Conservation (phyloP, 1,140 invertebrate genomes). For the Cylas formicarius region DNA sequence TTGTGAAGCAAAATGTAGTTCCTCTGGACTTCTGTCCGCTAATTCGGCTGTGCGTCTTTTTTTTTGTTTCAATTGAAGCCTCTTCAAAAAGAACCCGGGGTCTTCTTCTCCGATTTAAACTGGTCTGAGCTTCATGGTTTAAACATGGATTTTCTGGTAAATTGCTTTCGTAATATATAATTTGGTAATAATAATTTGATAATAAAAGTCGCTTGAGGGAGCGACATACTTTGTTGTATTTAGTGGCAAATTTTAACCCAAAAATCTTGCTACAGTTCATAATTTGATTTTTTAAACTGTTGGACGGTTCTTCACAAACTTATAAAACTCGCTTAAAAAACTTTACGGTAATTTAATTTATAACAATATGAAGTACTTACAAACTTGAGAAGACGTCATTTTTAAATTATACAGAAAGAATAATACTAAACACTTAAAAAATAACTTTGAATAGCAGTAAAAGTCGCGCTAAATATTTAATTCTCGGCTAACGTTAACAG, state of each 20-base stretch:
- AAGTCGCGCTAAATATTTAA: no score
- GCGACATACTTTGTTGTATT: no score
- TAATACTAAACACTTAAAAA: no score
- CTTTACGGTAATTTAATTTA: neutral
- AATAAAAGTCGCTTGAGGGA: neutral
- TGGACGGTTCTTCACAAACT: neutral
- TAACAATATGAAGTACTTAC: slow-evolving; percentile 7
- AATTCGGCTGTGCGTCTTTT: slow-evolving; percentile 1
- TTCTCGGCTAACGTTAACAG: no score
- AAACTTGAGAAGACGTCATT: no score
- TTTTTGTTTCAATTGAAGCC: slow-evolving; percentile 1
- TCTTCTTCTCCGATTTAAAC: slow-evolving; percentile 3
- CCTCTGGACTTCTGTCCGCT: slow-evolving; percentile 1
- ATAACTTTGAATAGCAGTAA: no score
- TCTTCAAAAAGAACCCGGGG: slow-evolving; percentile 1
- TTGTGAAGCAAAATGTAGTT: neutral
- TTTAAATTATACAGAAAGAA: no score
- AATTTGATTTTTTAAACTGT: neutral
- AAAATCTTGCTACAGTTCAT: neutral
- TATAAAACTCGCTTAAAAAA: neutral
- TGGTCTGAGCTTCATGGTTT: neutral
- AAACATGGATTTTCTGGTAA: neutral
- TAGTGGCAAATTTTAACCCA: neutral
- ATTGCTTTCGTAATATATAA: slow-evolving; percentile 6
- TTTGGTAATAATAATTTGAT: neutral